Base-by-base conservation (phyloP, 1,140 invertebrate genomes). In the Temnothorax nylanderi region DNA sequence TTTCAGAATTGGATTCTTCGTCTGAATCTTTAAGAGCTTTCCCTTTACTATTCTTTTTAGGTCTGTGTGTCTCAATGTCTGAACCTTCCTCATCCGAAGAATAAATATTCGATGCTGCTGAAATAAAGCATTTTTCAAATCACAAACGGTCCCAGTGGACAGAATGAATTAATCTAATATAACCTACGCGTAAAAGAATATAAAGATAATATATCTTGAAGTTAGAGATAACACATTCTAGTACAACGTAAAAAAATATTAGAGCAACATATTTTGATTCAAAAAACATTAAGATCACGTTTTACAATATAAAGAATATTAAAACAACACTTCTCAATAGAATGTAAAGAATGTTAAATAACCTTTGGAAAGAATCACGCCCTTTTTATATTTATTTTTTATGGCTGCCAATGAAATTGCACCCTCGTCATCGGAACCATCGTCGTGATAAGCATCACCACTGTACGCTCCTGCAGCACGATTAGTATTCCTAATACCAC, bases 401-500 rank as follows among this genome's bases (percentile, higher is more conserved):
- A 99, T 99, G 49, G 98, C 98, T 85, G 98, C 97, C 2, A 99
- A 95, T 8, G 98, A 99, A 91, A 99, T 98, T 16, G 97, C 97
- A 86, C 98, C 98, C 92, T 99, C 98, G 91, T 99, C 98, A 81
- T 99, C 98, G 13, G 98, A 98, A 75, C 98, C 98, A 88, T 98
- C 97, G 81, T 98, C 98, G 84, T 97, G 96, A 75, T 95, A 94
- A 13, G 94, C 88, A 86, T 96, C 95, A 80, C 92, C 92, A 47
- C 95, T 93, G 86, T 96, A 95, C 13, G 94, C 94, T 94, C 96
- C 94, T 88, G 96, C 96, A 95, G 97, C 92, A 92, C 95, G 96
- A 88, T 94, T 95, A 62, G 96, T 95, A 54, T 96, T 96, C 92
- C 96, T 96, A 75, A 91, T 94, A 96, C 97, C 89, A 94, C 96